A percentile compares a stretch with the other conserved stretches of the same genome.
These are phyloP conservation scores for Lasioglossum zephyrum DNA, from an alignment of 2,888 invertebrate species.

Conservation along the genomic window DNA sequence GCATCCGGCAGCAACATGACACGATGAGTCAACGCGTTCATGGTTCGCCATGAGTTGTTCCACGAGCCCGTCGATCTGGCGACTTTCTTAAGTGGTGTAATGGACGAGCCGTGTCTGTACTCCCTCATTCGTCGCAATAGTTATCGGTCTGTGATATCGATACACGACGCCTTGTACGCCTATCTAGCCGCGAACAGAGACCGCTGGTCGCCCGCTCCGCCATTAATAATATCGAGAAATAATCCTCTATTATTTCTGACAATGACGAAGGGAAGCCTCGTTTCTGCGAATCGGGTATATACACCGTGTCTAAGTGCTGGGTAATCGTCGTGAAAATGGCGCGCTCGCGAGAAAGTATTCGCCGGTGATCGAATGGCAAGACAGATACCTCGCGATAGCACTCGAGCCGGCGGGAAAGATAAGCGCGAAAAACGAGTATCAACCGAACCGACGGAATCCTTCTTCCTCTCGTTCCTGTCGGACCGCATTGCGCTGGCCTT, in stretches of 20 bases:
- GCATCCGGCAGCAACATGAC: constrained; percentile 71
- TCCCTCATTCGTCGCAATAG: constrained; percentile 61
- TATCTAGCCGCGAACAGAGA: constrained; percentile 41
- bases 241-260: constrained; percentile 12
- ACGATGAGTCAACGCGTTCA: constrained; percentile 67
- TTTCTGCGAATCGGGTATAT: neutral
- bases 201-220: neutral
- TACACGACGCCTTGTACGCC: constrained; percentile 63
- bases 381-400: constrained; percentile 49
- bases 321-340: constrained; percentile 1
- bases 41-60: constrained; percentile 62
- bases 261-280: constrained; percentile 8
- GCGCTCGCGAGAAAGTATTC: neutral
- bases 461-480: constrained; percentile 54
- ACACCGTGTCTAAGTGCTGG: neutral
- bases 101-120: constrained; percentile 80
- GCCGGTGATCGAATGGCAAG: constrained; percentile 21
- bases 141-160: constrained; percentile 78
- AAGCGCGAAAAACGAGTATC: constrained; percentile 52
- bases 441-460: constrained; percentile 56
- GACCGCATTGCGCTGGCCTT: constrained; percentile 55
- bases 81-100: constrained; percentile 77
- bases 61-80: constrained; percentile 74
- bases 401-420: constrained; percentile 42
- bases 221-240: constrained; percentile 53